Evolutionary conservation across 2,113 vertebrate species (phyloP), one percentile per base, ranked within the genome.

Genomic region (Carollia perspicillata): DNA sequence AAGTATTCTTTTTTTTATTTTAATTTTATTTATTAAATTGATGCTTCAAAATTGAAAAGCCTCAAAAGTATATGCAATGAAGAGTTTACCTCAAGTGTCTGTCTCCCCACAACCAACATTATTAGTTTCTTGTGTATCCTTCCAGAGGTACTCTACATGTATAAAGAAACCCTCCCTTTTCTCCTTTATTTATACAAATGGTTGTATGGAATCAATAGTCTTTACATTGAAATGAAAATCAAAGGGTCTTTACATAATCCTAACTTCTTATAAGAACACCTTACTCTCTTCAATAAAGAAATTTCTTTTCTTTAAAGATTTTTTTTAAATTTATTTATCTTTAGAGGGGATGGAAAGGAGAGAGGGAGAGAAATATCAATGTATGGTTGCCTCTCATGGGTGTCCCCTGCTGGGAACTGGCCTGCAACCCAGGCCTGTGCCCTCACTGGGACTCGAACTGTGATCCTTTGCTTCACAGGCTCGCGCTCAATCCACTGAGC

Each of bases 201-300:
- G 33, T 37, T 77, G 5, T 78, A 60, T 7, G 18, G 17, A 93
- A 68, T 44, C 66, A 84, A 60, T 2, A 77, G 23, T 69, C 78
- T 68, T 93, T 74, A 89, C 47, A 40, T 8, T 65, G 49, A 96
- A 89, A 93, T 65, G 71, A 90, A 97, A 94, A 51, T 65, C 60
- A 92, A 92, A 68, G 11, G 44, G 63, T 80, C n/a, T 79, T 78
- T 84, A 28, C 1, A 94, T 74, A 74, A 95, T 17, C 13, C 18
- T 95, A 81, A 90, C 5, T 84, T 37, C 42, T 94, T 78, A 37
- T 40, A 72, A 28, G 22, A 94, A 71, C 51, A 65, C 5, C 75
- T 71, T 66, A 89, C 22, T 65, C 42, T 79, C 88, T 90, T 89
- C 63, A 74, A 71, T 47, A 68, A 96, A 55, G 26, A 81, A 93